Evolutionary conservation across 2,888 invertebrate species (phyloP).

Genomic region (Epinotia demarniana): DNA sequence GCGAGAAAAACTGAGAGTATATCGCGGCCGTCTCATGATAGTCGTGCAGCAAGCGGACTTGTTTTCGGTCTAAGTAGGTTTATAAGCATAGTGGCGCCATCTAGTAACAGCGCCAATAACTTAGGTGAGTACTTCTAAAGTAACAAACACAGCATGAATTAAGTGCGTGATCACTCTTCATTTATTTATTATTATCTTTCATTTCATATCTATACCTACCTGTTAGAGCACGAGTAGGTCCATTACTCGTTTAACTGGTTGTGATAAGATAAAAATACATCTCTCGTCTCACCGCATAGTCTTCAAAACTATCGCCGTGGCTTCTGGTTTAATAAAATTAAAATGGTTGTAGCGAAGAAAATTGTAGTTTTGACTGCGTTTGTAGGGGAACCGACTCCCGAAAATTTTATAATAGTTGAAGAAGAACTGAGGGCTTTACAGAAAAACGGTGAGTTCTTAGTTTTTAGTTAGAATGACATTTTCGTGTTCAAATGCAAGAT

Average conservation of each 20-base stretch:
- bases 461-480: background rate
- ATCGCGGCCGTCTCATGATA: too few relatives aligned
- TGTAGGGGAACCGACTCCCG: slow-evolving; percentile 84
- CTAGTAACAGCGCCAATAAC: background rate
- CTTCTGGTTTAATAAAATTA: background rate
- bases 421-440: slow-evolving; percentile 85
- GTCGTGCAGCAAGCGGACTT: too few relatives aligned
- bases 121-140: background rate
- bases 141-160: background rate
- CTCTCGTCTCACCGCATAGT: background rate
- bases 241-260: background rate
- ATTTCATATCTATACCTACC: background rate
- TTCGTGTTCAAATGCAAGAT: too few relatives aligned
- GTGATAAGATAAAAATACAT: slow-evolving; percentile 17
- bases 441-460: slow-evolving; percentile 84
- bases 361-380: slow-evolving; percentile 85
- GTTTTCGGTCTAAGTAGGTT: too few relatives aligned
- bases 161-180: slow-evolving; percentile 17
- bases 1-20: too few relatives aligned
- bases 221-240: background rate
- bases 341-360: slow-evolving; percentile 84
- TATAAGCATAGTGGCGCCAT: slow-evolving; percentile 4
- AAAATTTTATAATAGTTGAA: slow-evolving; percentile 86
- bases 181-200: background rate
- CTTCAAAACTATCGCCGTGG: background rate